Base-by-base conservation (phyloP, 2,113 vertebrate species). In the Alethe diademata region DNA sequence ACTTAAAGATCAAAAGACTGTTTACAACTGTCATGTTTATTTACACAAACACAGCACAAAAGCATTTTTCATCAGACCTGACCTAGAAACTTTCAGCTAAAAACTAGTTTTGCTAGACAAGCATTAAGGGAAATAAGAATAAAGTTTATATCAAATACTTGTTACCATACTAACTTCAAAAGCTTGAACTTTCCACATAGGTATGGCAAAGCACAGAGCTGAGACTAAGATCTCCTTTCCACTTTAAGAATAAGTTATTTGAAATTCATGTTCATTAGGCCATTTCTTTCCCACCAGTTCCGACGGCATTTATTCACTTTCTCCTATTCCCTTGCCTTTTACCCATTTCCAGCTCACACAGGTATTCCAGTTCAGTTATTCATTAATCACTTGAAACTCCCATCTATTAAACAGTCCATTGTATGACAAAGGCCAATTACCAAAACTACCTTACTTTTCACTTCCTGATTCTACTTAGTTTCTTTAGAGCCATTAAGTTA, bases 1-100 rank as follows among this genome's bases (percentile, higher is more conserved):
- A 90, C 72, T 95, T 50, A 69, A 75, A 66, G 73, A 95, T 87
- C 73, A 74, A 78, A 95, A 93, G 65, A 72, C 58, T 82, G 26
- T 76, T 96, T 94, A 90, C 47, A 90, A 73, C 36, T 78, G 42
- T 78, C 66, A 82, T 56, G 69, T 75, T 86, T 93, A 69, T 85
- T 91, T 69, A 91, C 16, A 89, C 22, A 89, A 95, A 87, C 10
- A 76, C 12, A 81, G 33, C 36, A 92, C 26, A 90, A 78, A 84
- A 64, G 13, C 58, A 60, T 57, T 87, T 92, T 76, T 78, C 2
- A 0, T 81, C 76, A 64, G 25, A 74, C 8, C 6, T 64, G 83
- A 92, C 79, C 76, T 84, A 93, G 47, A 91, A 92, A 75, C 48
- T 72, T 72, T 64, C 35, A 79, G 12, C 28, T 81, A 75, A 72